Conservation (phyloP, 2,113 vertebrate genomes). For the Melospiza melodia region DNA sequence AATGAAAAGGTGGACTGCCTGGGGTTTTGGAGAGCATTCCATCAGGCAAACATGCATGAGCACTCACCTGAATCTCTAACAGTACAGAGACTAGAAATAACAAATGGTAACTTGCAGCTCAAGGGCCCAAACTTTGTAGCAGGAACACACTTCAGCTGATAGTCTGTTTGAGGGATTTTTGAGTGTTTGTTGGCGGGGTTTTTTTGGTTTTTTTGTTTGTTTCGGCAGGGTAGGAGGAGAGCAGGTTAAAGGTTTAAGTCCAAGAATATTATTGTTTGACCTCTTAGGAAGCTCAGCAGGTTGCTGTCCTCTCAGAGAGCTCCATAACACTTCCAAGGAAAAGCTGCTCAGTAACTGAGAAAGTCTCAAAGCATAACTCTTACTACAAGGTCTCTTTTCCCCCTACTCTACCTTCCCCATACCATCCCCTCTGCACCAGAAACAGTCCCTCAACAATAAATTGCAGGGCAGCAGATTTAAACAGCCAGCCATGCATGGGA, state of each 20-base stretch:
- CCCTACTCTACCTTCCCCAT: background rate
- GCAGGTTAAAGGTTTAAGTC: background rate
- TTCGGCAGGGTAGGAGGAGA: background rate
- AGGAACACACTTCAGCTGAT: background rate
- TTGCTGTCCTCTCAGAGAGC: background rate
- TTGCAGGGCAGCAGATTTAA: background rate
- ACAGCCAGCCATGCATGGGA: rapidly evolving
- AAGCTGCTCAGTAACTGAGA: background rate
- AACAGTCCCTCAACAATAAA: background rate
- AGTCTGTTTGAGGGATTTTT: background rate
- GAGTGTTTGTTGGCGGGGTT: background rate
- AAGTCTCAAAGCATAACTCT: background rate
- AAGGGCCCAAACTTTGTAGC: background rate
- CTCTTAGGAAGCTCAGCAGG: background rate
- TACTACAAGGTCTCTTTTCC: background rate
- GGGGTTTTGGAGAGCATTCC: background rate
- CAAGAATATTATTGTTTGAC: background rate
- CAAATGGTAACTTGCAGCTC: background rate
- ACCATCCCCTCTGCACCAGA: background rate
- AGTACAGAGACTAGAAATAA: background rate
- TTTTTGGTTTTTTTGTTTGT: background rate
- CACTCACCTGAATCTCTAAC: background rate
- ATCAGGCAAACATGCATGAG: background rate
- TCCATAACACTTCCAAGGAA: background rate
- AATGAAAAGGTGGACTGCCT: background rate